Evolutionary conservation across 2,113 vertebrate genomes (phyloP).

Genomic region (Lonchura striata): DNA sequence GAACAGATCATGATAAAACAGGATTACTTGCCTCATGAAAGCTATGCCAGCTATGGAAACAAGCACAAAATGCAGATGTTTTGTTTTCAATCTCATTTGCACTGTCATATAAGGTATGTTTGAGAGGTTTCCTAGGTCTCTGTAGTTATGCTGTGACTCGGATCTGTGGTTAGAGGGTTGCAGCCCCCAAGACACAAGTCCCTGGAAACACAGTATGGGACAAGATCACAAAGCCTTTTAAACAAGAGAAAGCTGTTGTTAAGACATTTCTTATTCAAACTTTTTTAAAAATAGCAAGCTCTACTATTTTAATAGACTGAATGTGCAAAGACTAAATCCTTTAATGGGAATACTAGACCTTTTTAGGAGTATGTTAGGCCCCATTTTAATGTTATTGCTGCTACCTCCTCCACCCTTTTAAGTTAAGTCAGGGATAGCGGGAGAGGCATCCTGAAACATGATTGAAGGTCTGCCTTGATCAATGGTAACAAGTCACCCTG

Average conservation of each 20-base stretch:
- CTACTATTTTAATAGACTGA: not conserved
- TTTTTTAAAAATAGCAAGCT: not conserved
- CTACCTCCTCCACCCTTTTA: not conserved
- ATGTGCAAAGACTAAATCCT: not conserved
- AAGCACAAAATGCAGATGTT: not conserved
- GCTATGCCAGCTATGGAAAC: not conserved
- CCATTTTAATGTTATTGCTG: not conserved
- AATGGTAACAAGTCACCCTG: not conserved
- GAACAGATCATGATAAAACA: not conserved
- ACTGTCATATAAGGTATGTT: not conserved
- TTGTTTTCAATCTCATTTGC: not conserved
- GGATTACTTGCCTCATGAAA: not conserved
- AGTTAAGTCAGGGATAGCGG: not conserved
- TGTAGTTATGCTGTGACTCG: not conserved
- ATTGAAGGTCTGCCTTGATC: not conserved
- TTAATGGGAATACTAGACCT: not conserved
- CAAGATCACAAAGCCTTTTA: not conserved
- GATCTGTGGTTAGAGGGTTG: not conserved
- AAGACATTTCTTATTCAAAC: not conserved
- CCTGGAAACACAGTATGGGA: not conserved
- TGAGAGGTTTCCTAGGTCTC: not conserved
- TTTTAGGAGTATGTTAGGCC: not conserved
- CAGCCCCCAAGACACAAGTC: not conserved
- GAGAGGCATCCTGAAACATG: not conserved
- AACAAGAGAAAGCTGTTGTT: not conserved